Conservation (phyloP, 2,113 vertebrate species). For the Perca schrenkii region DNA sequence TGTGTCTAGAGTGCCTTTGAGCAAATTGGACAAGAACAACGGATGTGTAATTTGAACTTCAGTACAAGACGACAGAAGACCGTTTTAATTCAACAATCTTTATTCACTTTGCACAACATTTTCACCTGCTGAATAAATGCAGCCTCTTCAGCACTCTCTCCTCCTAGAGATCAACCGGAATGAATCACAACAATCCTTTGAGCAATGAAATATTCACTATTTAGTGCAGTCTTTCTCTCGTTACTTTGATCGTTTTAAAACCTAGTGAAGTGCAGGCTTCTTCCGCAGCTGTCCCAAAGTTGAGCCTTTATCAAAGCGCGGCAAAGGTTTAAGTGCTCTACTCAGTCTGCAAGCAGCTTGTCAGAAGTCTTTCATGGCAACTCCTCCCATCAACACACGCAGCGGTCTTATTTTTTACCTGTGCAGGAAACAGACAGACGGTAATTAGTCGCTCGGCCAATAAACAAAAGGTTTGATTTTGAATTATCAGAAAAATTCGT, state of each 20-base stretch:
- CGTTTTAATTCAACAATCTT: slow-evolving; percentile 49
- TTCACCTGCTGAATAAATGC: slow-evolving; percentile 29
- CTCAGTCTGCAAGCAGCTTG: slow-evolving; percentile 11
- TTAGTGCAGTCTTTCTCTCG: slow-evolving; percentile 12
- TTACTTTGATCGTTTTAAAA: slow-evolving; percentile 17
- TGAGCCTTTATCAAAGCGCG: slow-evolving; percentile 24
- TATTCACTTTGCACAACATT: slow-evolving; percentile 51
- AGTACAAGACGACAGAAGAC: background rate
- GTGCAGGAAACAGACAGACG: slow-evolving; percentile 13
- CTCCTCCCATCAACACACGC: slow-evolving; percentile 27
- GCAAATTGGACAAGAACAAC: background rate
- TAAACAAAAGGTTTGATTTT: background rate
- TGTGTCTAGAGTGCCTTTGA: background rate
- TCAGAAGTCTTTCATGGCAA: background rate
- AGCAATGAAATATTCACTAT: slow-evolving; percentile 28
- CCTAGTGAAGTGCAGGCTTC: slow-evolving; percentile 8
- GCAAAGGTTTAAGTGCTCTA: slow-evolving; percentile 29
- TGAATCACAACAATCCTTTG: slow-evolving; percentile 33
- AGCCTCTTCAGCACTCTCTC: background rate
- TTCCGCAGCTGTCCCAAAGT: slow-evolving; percentile 25
- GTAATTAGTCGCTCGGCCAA: background rate
- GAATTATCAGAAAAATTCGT: too few relatives aligned
- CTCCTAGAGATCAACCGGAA: slow-evolving; percentile 1
- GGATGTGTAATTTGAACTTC: background rate
- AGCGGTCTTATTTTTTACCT: slow-evolving; percentile 78